A percentile compares a stretch with the other conserved stretches of the same genome.
These are phyloP conservation scores for Charanyca ferruginea DNA, from an alignment of 2,888 invertebrate genomes.

Conservation along the genomic window DNA sequence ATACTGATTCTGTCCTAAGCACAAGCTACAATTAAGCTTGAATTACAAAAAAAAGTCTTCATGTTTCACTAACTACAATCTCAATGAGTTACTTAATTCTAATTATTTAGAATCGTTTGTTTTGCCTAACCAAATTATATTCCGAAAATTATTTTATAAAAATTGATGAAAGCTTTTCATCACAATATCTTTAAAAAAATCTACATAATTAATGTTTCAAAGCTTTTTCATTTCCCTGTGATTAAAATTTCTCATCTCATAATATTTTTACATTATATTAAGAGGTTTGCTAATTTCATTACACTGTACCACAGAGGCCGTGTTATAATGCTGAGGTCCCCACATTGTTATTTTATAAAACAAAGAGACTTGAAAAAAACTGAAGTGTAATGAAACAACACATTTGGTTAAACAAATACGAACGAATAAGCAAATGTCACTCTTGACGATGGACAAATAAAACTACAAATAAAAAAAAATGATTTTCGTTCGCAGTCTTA, in stretches of 20 bases:
- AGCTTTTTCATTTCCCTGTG: constrained; percentile 7
- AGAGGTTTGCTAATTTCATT: constrained; percentile 39
- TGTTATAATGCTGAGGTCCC: neutral
- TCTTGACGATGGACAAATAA: no score
- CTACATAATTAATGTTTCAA: constrained; percentile 23
- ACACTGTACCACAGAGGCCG: constrained; percentile 1
- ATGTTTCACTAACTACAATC: neutral
- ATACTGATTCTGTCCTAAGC: neutral
- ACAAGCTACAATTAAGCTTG: neutral
- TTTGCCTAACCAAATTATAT: neutral
- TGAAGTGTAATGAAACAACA: constrained; percentile 2
- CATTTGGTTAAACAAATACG: no score
- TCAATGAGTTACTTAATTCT: neutral
- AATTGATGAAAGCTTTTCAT: neutral
- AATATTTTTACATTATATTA: constrained; percentile 44
- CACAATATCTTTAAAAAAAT: constrained; percentile 13
- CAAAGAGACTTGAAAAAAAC: constrained; percentile 19
- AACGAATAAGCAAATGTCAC: no score
- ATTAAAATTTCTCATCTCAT: constrained; percentile 36
- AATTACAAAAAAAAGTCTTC: no score
- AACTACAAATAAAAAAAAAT: no score
- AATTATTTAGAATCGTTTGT: no score
- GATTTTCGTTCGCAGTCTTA: no score
- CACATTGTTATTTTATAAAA: constrained; percentile 33
- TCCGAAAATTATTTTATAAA: neutral